Base-by-base conservation (phyloP, 2,113 vertebrate species). In the Carassius gibelio region DNA sequence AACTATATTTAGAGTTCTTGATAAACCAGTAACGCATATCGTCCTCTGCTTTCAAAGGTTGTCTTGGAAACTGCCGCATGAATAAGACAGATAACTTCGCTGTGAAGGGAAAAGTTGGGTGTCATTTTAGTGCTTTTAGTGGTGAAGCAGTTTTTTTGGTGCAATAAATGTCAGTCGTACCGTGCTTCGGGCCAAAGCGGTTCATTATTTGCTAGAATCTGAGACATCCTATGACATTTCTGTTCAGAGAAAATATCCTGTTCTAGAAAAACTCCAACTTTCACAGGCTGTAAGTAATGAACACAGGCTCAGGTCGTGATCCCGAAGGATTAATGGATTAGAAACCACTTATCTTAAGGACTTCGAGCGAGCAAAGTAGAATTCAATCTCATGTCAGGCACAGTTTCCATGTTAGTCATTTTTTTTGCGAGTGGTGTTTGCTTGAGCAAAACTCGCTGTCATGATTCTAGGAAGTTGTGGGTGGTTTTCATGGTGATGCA, bases 141-240 rank as follows among this genome's bases (percentile, higher is more conserved):
- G 0, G 57, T 8, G n/a, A n/a, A 17, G 1, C 48, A 4, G n/a
- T 75, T 26, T 75, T n/a, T 42, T 14, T 17, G 81, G 36, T 15
- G 15, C 13, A 62, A 57, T 59, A 82, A 88, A 89, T 13, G 79
- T 30, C 84, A 75, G 23, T 21, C 38, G 52, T 15, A 72, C 78
- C 3, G 30, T 19, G 42, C 36, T 1, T 45, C 61, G 36, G 52
- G 88, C 82, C 81, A 8, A 81, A 84, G 87, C 86, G 79, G 86
- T 92, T 90, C 88, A 85, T 88, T 74, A 93, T 94, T 93, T 93
- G 69, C 78, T 81, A 85, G 50, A 90, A 92, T 88, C 83, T 85
- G 90, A 92, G 89, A 91, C 87, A 89, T 89, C 87, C 71, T 75
- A 84, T 93, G 92, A 92, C 92, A 92, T 94, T 94, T 92, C 89